Conservation (phyloP, 2,113 vertebrate species). For the Hippocampus mohnikei region DNA sequence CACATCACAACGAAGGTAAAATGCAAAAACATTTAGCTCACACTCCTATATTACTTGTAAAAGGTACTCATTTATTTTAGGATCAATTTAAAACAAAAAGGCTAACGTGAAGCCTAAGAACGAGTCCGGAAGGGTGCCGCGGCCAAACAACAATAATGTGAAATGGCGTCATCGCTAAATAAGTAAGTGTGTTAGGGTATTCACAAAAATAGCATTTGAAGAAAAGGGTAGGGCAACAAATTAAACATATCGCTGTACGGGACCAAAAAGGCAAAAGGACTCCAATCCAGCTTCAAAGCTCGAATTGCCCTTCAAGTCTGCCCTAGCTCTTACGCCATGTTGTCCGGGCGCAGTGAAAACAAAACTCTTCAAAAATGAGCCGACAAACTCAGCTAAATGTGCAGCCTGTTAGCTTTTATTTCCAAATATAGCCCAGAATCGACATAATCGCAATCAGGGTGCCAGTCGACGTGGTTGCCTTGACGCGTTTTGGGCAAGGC, state of each 20-base stretch:
- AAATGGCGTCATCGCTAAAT: not conserved
- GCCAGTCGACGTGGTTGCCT: conserved; percentile 53
- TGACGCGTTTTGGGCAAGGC: conserved; percentile 40
- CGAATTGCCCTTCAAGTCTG: not conserved
- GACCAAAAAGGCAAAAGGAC: not conserved
- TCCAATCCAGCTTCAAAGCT: not conserved
- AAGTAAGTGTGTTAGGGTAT: no score
- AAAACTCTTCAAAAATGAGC: not conserved
- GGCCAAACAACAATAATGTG: not conserved
- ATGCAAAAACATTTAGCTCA: not conserved
- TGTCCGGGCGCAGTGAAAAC: not conserved
- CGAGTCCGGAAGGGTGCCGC: not conserved
- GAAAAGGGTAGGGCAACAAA: not conserved
- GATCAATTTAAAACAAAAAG: not conserved
- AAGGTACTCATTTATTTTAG: not conserved
- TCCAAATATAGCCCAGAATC: conserved; percentile 67
- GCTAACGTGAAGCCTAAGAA: not conserved
- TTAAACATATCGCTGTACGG: not conserved
- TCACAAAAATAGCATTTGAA: not conserved
- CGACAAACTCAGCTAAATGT: conserved; percentile 17
- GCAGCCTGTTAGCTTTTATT: conserved; percentile 42
- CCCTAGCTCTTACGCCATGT: conserved; percentile 28
- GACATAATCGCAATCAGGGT: conserved; percentile 56
- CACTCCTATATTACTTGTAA: not conserved
- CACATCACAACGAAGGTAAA: not conserved